Evolutionary conservation across 1,140 invertebrate species (phyloP), one percentile per base, ranked within the genome.

Genomic region (Parasteatoda tepidariorum): DNA sequence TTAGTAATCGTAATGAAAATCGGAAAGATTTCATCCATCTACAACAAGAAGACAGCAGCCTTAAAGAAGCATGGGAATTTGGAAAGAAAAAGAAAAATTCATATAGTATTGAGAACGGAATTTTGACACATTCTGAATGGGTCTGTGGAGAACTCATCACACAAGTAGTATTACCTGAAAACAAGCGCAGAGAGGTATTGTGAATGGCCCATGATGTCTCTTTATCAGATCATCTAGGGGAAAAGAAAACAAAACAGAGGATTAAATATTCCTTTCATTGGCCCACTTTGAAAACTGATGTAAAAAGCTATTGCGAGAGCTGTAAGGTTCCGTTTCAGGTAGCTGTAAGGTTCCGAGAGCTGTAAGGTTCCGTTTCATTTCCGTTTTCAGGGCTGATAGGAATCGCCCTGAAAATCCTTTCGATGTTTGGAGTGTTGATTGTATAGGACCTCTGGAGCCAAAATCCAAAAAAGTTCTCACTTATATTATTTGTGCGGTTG

Each of bases 161-260:
- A n/a, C n/a, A n/a, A n/a, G n/a, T n/a, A n/a, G n/a, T n/a, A n/a
- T n/a, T n/a, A n/a, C n/a, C n/a, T n/a, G n/a, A n/a, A n/a, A n/a
- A n/a, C 57, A 59, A 9, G 6, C 28, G 28, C 5, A 9, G 33
- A 24, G n/a, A 28, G 18, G 5, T 22, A n/a, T 15, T 67, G 31
- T 5, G 38, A 38, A 67, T 38, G 33, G 64, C 64, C 9, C 64
- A 67, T 38, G 64, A 67, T 22, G 26, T 67, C 22, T n/a, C 64
- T 4, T 24, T 67, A n/a, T 13, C 64, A 22, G 9, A 31, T 11
- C 64, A 67, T 38, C 22, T 67, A 22, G 2, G 64, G 22, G 64
- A 67, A 41, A 9, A 67, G 31, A 67, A 68, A 41, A 68, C 33
- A 26, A 68, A 11, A 22, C 66, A 34, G 24, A 2, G n/a, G 7